Base-by-base conservation (phyloP, 2,113 vertebrate genomes). In the Grantiella picta region DNA sequence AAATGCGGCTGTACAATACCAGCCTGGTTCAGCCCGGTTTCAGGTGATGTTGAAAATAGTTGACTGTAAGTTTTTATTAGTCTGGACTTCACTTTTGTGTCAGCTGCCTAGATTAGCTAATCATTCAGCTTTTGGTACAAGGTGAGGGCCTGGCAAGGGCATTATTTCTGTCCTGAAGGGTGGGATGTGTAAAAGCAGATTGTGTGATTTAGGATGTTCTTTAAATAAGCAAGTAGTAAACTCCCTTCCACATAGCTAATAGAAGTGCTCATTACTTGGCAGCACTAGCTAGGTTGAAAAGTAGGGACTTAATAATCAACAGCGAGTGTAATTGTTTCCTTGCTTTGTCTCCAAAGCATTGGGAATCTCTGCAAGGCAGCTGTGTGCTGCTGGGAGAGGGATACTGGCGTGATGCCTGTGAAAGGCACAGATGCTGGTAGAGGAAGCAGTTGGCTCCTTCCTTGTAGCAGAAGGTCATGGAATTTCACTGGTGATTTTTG, bases 391-490 rank as follows among this genome's bases (percentile, higher is more conserved):
- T 61, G 69, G 29, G 33, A 1, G 9, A 50, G 57, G 36, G 44
- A 36, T 0, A 2, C n/a, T 0, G 7, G 50, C 1, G 2, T 12
- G 15, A 56, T 89, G 89, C 77, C 50, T 38, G 38, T 0, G 0
- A 33, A 31, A 56, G n/a, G 28, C 54, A 19, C 35, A 22, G 82
- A 18, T 81, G 76, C 76, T 66, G 65, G 6, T n/a, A 57, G 83
- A 71, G 35, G n/a, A 69, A 28, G 27, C 4, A 7, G 12, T 29
- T 83, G 53, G 61, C 73, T 91, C 11, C 45, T 64, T 86, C n/a
- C 31, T 54, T 65, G 77, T 69, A 53, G 83, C n/a, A 60, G 75
- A n/a, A 80, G 83, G 78, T 84, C 61, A 19, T 21, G 56, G 70
- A 82, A 77, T 82, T 68, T 72, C 36, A 22, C 64, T 50, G 38